These are phyloP conservation scores for Magallana nippona DNA, from an alignment of 2,888 invertebrate species.

Conservation along the genomic window DNA sequence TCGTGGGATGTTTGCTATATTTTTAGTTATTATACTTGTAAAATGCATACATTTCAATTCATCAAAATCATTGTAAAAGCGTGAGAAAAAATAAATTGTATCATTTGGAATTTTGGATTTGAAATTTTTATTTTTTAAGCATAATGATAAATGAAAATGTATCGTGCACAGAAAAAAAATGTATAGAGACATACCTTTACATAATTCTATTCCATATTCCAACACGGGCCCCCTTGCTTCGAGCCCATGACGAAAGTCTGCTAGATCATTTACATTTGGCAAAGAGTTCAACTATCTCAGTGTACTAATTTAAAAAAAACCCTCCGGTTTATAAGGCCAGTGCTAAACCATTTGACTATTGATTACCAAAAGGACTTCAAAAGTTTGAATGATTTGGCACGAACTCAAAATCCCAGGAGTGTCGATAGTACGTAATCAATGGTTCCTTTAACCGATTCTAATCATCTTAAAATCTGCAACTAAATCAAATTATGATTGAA, in stretches of 20 bases:
- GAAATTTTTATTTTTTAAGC: no score
- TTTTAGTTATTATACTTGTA: no score
- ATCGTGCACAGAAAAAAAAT: not conserved
- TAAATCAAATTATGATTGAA: not conserved
- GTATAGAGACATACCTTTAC: not conserved
- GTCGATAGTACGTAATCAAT: slow-evolving; percentile 15
- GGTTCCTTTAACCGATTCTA: not conserved
- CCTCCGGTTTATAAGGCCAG: not conserved
- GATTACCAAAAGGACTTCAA: not conserved
- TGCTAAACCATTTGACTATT: slow-evolving; percentile 1
- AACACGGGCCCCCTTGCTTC: not conserved
- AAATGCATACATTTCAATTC: no score
- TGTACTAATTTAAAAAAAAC: not conserved
- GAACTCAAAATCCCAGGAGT: not conserved
- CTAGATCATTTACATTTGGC: slow-evolving; percentile 8
- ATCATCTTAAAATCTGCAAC: slow-evolving; percentile 25
- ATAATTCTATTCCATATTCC: slow-evolving; percentile 25
- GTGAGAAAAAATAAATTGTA: no score
- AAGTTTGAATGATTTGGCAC: slow-evolving; percentile 7
- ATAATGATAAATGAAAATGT: not conserved
- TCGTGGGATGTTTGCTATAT: no score
- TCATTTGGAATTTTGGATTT: no score
- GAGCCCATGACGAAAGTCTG: slow-evolving; percentile 20
- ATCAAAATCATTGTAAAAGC: no score
- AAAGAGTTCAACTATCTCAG: not conserved